Evolutionary conservation across 2,797 vertebrate genomes (phyloP), one percentile per base, ranked within the genome.

Genomic region (Crocodylus rhombifer): DNA sequence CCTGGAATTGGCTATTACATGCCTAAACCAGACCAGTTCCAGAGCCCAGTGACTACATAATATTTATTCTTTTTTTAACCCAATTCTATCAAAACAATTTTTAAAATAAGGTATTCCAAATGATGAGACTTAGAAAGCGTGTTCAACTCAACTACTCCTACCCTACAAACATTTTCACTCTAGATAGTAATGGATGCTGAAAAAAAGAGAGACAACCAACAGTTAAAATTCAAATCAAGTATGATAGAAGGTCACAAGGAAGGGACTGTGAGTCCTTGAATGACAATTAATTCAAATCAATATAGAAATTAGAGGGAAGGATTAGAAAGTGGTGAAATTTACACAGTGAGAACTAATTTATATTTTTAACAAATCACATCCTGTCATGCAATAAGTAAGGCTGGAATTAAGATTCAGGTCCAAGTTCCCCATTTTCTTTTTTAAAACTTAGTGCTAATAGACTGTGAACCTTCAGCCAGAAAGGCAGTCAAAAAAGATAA

Each of bases 221-320:
- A 87, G 78, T 51, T 95, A 93, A 94, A 86, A 96, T 97, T 95
- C 91, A 95, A 94, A 95, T 67, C 82, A 95, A 77, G 86, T 81
- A 78, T 92, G 93, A 94, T 86, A 90, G 71, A 80, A 51, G 23
- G 86, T 95, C 80, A 88, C 3, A 71, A 88, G 56, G 82, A 97
- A 89, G 87, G 96, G 76, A n/a, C n/a, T 95, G 85, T 82, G 87
- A 95, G 81, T 87, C 69, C 91, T 80, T 90, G 92, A 97, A 97
- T 97, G 93, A 94, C 73, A 94, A 96, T 97, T 97, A 96, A 93
- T 95, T 93, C 69, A 88, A 96, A 97, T 97, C 95, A 97, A 96
- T 97, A 88, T 13, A 94, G 76, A 89, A 97, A 97, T 96, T 93
- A 87, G 89, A 94, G 75, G 67, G 88, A 95, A 93, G 87, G 81